Evolutionary conservation across 2,113 vertebrate genomes (phyloP).

Genomic region (Microtus ochrogaster): DNA sequence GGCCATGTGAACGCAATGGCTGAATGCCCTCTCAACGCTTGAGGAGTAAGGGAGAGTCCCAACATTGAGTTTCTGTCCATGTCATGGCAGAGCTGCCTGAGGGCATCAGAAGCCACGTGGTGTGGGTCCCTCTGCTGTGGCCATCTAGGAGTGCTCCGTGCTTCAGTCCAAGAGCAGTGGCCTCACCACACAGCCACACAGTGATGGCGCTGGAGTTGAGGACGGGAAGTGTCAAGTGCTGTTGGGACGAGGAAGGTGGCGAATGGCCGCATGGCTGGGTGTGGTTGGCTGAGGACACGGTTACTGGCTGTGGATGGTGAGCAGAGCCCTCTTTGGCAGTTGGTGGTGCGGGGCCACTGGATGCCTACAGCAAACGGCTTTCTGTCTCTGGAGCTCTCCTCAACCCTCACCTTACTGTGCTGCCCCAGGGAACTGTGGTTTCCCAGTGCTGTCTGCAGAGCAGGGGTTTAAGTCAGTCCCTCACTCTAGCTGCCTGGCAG

Average conservation of each 20-base stretch:
- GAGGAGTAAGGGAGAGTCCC: neutral
- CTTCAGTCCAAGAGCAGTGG: neutral
- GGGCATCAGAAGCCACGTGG: neutral
- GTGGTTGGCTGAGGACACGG: conserved; percentile 16
- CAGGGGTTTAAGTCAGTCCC: neutral
- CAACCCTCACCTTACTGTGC: neutral
- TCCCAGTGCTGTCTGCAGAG: neutral
- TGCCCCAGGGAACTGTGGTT: conserved; percentile 42
- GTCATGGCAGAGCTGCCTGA: neutral
- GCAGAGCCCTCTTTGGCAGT: conserved; percentile 10
- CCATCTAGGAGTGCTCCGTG: neutral
- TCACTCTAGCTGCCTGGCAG: conserved; percentile 27
- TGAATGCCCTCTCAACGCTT: neutral
- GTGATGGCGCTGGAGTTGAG: conserved; percentile 31
- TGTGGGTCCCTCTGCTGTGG: neutral
- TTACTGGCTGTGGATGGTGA: conserved; percentile 19
- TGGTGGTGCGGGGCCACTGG: neutral
- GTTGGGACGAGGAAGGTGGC: conserved; percentile 13
- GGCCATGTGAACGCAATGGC: neutral
- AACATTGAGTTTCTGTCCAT: neutral
- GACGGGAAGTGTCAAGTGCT: conserved; percentile 49
- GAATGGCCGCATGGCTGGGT: conserved; percentile 42
- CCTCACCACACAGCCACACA: conserved; percentile 7
- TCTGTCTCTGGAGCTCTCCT: neutral
- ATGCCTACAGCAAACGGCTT: neutral